These are phyloP conservation scores for Acleris literana DNA, from an alignment of 2,888 invertebrate genomes.

Conservation along the genomic window DNA sequence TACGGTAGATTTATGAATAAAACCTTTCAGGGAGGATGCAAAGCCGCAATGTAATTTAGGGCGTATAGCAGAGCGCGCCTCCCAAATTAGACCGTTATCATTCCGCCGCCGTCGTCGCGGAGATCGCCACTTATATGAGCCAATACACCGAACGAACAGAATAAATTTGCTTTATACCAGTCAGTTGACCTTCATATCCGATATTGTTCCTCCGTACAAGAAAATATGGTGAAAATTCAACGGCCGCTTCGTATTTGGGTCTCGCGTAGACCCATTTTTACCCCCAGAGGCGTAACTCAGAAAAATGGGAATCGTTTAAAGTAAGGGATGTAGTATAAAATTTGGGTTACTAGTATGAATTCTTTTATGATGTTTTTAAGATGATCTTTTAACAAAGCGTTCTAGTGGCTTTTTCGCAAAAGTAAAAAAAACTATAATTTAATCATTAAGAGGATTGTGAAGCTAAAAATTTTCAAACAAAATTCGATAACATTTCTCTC, in stretches of 20 bases:
- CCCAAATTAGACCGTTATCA: slow-evolving; percentile 81
- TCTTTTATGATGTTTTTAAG: too few relatives aligned
- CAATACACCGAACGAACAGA: slow-evolving; percentile 79
- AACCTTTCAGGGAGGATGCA: slow-evolving; percentile 79
- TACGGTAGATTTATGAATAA: slow-evolving; percentile 81
- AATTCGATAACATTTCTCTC: too few relatives aligned
- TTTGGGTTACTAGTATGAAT: too few relatives aligned
- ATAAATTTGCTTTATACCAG: slow-evolving; percentile 81
- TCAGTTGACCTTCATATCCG: slow-evolving; percentile 79
- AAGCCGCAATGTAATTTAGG: slow-evolving; percentile 78
- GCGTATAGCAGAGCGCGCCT: slow-evolving; percentile 69
- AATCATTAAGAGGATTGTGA: too few relatives aligned
- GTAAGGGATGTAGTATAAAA: slow-evolving; percentile 16
- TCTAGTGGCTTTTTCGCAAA: too few relatives aligned
- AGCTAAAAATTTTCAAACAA: too few relatives aligned
- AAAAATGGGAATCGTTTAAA: slow-evolving; percentile 61
- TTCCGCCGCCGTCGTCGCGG: slow-evolving; percentile 75
- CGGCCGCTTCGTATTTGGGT: slow-evolving; percentile 56
- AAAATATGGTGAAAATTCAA: slow-evolving; percentile 67
- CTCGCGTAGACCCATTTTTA: slow-evolving; percentile 48
- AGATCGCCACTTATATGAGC: slow-evolving; percentile 81
- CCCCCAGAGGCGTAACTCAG: slow-evolving; percentile 45
- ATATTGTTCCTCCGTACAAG: slow-evolving; percentile 75
- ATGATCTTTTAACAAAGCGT: too few relatives aligned
- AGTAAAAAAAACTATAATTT: too few relatives aligned